These are phyloP conservation scores for Dermolepida albohirtum DNA, from an alignment of 2,888 invertebrate genomes.

Conservation along the genomic window DNA sequence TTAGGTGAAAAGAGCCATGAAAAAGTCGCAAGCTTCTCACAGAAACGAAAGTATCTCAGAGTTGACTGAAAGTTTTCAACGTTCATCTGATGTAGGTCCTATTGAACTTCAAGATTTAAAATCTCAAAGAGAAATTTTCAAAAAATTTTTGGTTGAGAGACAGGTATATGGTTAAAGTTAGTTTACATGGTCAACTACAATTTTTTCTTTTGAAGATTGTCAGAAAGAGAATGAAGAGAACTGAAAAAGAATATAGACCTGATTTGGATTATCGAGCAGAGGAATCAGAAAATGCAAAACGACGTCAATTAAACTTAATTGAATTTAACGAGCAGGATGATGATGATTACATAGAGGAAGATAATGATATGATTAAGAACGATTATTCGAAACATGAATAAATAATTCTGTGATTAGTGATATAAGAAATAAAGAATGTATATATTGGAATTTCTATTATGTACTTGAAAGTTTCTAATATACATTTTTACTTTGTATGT, in stretches of 20 bases:
- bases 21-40: conserved; percentile 57
- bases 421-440: no score
- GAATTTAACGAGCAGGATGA: conserved; percentile 49
- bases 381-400: no score
- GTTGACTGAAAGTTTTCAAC: conserved; percentile 5
- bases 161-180: conserved; percentile 60
- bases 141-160: conserved; percentile 69
- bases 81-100: conserved; percentile 54
- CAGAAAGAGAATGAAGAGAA: conserved; percentile 51
- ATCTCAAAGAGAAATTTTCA: conserved; percentile 67
- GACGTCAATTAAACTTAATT: conserved; percentile 51
- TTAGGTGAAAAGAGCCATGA: conserved; percentile 58
- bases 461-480: no score
- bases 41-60: conserved; percentile 44
- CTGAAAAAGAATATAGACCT: conserved; percentile 53
- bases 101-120: conserved; percentile 54
- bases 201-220: conserved; percentile 52
- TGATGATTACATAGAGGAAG: conserved; percentile 52
- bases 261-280: conserved; percentile 56
- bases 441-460: no score
- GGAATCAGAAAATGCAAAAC: conserved; percentile 53
- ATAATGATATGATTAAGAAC: conserved; percentile 41
- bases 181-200: conserved; percentile 19
- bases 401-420: no score
- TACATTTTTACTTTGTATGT: no score